Evolutionary conservation across 2,888 invertebrate species (phyloP).

Genomic region (Bhutanitis thaidina): DNA sequence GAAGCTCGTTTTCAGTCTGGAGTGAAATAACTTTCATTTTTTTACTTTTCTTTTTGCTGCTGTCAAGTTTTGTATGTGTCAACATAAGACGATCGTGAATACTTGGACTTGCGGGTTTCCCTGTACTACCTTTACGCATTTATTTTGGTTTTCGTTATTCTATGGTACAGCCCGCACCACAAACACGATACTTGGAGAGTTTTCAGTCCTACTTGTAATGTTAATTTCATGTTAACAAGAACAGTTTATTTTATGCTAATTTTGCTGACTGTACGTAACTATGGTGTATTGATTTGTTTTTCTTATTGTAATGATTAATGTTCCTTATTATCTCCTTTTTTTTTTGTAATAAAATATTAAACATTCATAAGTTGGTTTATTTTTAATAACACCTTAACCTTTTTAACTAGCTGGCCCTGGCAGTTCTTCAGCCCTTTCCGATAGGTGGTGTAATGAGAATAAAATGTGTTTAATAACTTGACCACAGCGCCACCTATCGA

Average conservation of each 20-base stretch:
- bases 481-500: no score
- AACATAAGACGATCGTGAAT: no score
- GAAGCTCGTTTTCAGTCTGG: no score
- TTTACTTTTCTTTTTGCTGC: no score
- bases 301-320: slow-evolving; percentile 36
- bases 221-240: slow-evolving; percentile 18
- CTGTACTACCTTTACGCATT: slow-evolving; percentile 18
- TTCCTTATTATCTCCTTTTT: slow-evolving; percentile 47
- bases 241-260: slow-evolving; percentile 22
- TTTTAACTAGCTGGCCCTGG: no score
- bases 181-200: background rate
- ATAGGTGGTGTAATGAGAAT: no score
- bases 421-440: no score
- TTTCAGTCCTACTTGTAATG: background rate
- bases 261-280: slow-evolving; percentile 20
- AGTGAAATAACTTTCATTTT: no score
- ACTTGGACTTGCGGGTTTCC: no score
- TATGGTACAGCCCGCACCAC: background rate
- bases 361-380: background rate
- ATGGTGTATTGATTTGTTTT: slow-evolving; percentile 24
- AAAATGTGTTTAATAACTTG: no score
- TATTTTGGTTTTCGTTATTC: slow-evolving; percentile 10
- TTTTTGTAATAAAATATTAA: slow-evolving; percentile 37
- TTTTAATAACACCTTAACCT: slow-evolving; percentile 6
- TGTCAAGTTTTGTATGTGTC: no score